Base-by-base conservation (phyloP, 1,140 invertebrate species). In the Bombus impatiens region DNA sequence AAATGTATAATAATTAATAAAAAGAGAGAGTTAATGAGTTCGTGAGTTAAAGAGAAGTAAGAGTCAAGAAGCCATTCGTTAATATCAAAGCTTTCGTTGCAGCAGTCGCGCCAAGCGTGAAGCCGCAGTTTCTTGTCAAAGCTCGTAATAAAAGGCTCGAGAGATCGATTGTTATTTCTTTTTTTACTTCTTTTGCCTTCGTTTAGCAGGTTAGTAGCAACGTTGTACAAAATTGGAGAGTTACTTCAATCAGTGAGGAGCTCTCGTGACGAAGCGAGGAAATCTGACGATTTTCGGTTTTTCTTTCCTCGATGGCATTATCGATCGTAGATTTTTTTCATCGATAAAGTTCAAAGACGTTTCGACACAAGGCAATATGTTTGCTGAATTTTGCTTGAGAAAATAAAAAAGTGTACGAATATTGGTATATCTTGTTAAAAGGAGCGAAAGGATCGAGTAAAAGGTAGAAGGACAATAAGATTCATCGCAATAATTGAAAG, bases 51-150 rank as follows among this genome's bases (percentile, higher is more conserved):
- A 87, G 80, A 89, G 78, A 89, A 87, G 71, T 89, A 87, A 91
- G 81, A 88, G 76, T 87, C 84, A 89, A 89, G 86, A 94, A 92
- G 92, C 93, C 92, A 94, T 92, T 94, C 92, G 89, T 93, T 76
- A 91, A 85, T 90, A 88, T 92, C 80, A 91, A 92, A 91, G 91
- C 90, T 91, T 86, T 89, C 84, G 70, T 87, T 89, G 83, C 87
- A 93, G 92, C 92, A 94, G 86, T 93, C 89, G 91, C 92, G 91
- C 67, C 90, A 94, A 94, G 94, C 93, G 89, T 90, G 89, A 94
- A 93, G 93, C 92, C 87, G 87, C 87, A 89, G 62, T 86, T 82
- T 67, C 83, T 81, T 89, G 68, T 91, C 76, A 88, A 82, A 91
- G 90, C 89, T 89, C 47, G 68, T 85, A 85, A 82, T 42, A 88